phyloP scores from a whole-genome alignment of 2,113 vertebrate species.

The Podarcis muralis region DNA sequence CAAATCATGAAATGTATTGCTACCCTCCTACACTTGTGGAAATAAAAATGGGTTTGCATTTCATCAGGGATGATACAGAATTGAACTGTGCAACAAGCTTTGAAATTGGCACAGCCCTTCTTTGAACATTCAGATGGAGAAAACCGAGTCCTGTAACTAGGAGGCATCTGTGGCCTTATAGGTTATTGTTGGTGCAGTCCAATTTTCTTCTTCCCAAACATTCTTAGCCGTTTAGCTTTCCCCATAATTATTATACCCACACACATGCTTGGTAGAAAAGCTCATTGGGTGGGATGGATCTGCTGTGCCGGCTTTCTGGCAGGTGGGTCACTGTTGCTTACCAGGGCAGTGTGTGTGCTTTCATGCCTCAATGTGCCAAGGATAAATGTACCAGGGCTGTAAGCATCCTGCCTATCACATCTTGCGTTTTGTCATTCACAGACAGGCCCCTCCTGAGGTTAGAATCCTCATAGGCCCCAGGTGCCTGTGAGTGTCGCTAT shows the following conservation, averaged over 20 bases:
- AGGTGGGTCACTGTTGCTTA: no score
- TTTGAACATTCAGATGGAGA: not conserved
- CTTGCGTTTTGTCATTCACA: constrained; percentile 10
- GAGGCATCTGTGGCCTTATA: not conserved
- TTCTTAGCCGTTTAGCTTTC: not conserved
- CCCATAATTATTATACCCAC: not conserved
- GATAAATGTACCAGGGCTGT: not conserved
- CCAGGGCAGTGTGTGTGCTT: no score
- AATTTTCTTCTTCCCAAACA: constrained; percentile 6
- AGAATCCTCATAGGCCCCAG: not conserved
- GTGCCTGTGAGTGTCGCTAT: not conserved
- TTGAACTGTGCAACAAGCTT: constrained; percentile 52
- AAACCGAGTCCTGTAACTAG: not conserved
- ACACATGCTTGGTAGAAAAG: no score
- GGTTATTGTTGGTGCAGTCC: not conserved
- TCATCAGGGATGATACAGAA: constrained; percentile 55
- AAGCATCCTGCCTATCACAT: not conserved
- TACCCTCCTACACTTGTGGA: constrained; percentile 63
- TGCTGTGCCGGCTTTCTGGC: no score
- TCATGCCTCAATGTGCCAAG: not conserved
- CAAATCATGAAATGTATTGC: constrained; percentile 67
- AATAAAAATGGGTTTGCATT: constrained; percentile 61
- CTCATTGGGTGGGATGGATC: no score
- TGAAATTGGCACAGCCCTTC: constrained; percentile 19
- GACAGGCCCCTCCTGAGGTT: not conserved